Conservation (phyloP, 2,797 vertebrate genomes). For the Ambastaia sidthimunki region DNA sequence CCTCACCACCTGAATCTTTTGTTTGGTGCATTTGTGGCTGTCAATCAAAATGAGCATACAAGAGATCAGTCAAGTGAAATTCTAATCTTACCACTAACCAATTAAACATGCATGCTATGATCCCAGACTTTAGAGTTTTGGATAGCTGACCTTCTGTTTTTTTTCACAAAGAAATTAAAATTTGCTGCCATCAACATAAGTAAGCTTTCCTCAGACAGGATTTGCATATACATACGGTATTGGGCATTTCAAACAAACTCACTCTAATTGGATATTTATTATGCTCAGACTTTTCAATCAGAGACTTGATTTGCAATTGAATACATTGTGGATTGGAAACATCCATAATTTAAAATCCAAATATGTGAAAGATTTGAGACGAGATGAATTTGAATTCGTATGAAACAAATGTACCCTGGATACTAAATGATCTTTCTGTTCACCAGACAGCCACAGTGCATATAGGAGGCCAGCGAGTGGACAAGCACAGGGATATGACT, state of each 20-base stretch:
- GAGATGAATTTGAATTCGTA: background rate
- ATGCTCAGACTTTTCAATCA: conserved; percentile 53
- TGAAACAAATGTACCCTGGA: background rate
- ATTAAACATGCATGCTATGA: conserved; percentile 75
- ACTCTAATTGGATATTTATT: conserved; percentile 64
- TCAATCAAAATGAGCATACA: conserved; percentile 69
- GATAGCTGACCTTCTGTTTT: conserved; percentile 63
- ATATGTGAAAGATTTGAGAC: conserved; percentile 48
- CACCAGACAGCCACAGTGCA: background rate
- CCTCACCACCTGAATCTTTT: conserved; percentile 64
- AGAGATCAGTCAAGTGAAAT: conserved; percentile 66
- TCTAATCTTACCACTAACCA: conserved; percentile 69
- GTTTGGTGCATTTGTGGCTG: conserved; percentile 71
- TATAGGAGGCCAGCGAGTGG: background rate
- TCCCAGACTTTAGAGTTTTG: conserved; percentile 64
- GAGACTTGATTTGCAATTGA: conserved; percentile 58
- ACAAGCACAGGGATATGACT: too few relatives aligned
- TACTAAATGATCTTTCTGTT: background rate
- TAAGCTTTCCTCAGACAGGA: conserved; percentile 64
- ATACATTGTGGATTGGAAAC: conserved; percentile 60
- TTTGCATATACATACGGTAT: conserved; percentile 64
- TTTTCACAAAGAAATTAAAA: conserved; percentile 69
- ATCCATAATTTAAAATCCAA: conserved; percentile 53
- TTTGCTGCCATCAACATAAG: conserved; percentile 62
- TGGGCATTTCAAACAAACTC: conserved; percentile 53